phyloP scores from a whole-genome alignment of 2,113 vertebrate genomes.

The Scolopax mira region DNA sequence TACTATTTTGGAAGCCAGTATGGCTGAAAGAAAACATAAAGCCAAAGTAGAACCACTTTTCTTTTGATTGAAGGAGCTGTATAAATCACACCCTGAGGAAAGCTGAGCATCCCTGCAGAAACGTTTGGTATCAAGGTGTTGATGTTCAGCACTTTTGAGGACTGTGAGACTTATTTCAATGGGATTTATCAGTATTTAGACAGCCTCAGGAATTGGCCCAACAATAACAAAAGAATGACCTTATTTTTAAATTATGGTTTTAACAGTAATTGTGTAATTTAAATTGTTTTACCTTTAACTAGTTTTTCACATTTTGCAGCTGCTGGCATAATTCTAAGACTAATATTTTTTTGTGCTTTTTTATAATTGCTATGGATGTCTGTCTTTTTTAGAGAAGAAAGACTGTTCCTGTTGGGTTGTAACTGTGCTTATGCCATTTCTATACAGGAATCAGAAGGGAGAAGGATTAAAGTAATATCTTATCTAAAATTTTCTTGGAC shows the following conservation, averaged over 20 bases:
- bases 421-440: not conserved
- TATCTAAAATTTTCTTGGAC: not conserved
- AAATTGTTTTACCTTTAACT: not conserved
- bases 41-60: not conserved
- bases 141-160: not conserved
- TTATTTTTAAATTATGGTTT: not conserved
- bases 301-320: not conserved
- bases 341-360: conserved; percentile 42
- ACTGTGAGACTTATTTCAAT: not conserved
- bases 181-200: conserved; percentile 20
- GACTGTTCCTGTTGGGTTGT: not conserved
- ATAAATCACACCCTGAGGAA: not conserved
- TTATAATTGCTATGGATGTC: not conserved
- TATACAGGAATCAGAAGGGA: not conserved
- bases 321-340: conserved; percentile 4
- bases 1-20: not conserved
- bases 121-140: not conserved
- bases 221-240: not conserved
- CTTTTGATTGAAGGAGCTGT: not conserved
- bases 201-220: not conserved
- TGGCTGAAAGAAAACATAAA: not conserved
- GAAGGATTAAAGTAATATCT: not conserved
- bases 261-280: not conserved
- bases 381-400: not conserved
- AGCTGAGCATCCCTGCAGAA: not conserved